Percentiles rank a stretch among this genome's conserved stretches.
These are phyloP conservation scores for Lobophora halterata DNA, from an alignment of 2,888 invertebrate genomes.

Conservation along the genomic window DNA sequence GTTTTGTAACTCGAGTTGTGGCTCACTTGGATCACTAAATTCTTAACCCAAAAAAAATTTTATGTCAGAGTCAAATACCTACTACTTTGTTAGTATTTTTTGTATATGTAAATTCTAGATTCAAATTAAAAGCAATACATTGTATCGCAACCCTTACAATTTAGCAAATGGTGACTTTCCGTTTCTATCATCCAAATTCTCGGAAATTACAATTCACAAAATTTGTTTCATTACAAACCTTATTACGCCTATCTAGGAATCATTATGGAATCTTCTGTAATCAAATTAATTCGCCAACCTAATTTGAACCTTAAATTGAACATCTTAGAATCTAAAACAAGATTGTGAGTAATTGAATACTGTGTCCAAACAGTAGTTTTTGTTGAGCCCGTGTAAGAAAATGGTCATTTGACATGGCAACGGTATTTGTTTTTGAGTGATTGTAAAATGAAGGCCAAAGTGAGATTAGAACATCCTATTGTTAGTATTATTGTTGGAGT, in stretches of 20 bases:
- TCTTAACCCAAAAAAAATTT: too few species aligned
- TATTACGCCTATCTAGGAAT: neutral
- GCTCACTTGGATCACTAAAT: too few species aligned
- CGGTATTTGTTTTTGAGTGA: constrained; percentile 60
- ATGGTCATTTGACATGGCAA: constrained; percentile 42
- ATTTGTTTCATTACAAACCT: too few species aligned
- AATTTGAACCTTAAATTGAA: constrained; percentile 3
- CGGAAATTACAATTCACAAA: too few species aligned
- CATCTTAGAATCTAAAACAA: neutral
- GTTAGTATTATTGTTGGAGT: constrained; percentile 31
- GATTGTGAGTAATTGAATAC: neutral
- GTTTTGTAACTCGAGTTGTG: constrained; percentile 20
- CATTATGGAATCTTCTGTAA: neutral
- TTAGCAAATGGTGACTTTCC: constrained; percentile 66
- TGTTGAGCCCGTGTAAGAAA: constrained; percentile 24
- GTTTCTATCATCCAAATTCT: constrained; percentile 37
- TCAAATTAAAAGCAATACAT: constrained; percentile 25
- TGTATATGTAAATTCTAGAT: constrained; percentile 11
- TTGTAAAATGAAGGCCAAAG: constrained; percentile 50
- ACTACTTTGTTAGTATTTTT: too few species aligned
- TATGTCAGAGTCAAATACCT: too few species aligned
- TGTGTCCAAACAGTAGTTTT: constrained; percentile 14
- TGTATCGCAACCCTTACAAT: constrained; percentile 51
- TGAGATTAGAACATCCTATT: constrained; percentile 31
- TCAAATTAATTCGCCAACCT: neutral